Evolutionary conservation across 2,113 vertebrate genomes (phyloP).

Genomic region (Probosciger aterrimus): DNA sequence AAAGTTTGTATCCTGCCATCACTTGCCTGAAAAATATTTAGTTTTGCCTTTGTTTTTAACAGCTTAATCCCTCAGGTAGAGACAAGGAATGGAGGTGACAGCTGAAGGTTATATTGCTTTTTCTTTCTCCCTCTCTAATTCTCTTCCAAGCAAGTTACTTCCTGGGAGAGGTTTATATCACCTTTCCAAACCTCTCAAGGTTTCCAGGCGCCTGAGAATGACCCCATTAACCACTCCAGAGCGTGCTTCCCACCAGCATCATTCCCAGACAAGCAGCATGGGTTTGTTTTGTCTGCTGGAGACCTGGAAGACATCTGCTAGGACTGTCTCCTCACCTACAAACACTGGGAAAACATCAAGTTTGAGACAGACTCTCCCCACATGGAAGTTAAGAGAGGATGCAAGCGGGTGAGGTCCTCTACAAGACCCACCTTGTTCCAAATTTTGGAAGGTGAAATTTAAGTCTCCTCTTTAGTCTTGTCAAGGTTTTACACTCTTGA

Average conservation of each 20-base stretch:
- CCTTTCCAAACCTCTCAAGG: background rate
- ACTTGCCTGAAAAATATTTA: background rate
- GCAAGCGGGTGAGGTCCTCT: background rate
- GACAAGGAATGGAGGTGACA: background rate
- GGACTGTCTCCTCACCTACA: background rate
- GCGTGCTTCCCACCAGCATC: background rate
- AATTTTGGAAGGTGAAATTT: background rate
- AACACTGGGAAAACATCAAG: background rate
- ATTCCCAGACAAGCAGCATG: accelerated
- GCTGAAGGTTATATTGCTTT: background rate
- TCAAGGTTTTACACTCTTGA: background rate
- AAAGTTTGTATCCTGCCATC: background rate
- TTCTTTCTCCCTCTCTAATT: background rate
- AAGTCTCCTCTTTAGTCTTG: background rate
- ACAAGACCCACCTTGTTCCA: background rate
- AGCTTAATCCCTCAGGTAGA: background rate
- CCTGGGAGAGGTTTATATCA: background rate
- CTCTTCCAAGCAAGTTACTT: background rate
- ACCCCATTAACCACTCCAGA: background rate
- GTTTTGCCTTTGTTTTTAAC: background rate
- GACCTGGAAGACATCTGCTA: background rate
- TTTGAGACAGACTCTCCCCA: background rate
- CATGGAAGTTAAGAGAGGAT: background rate
- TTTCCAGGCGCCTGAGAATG: background rate
- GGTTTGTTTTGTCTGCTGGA: background rate